A percentile compares a stretch with the other conserved stretches of the same genome.
These are phyloP conservation scores for Drosophila ezoana DNA, from an alignment of 2,888 invertebrate species.

Conservation along the genomic window DNA sequence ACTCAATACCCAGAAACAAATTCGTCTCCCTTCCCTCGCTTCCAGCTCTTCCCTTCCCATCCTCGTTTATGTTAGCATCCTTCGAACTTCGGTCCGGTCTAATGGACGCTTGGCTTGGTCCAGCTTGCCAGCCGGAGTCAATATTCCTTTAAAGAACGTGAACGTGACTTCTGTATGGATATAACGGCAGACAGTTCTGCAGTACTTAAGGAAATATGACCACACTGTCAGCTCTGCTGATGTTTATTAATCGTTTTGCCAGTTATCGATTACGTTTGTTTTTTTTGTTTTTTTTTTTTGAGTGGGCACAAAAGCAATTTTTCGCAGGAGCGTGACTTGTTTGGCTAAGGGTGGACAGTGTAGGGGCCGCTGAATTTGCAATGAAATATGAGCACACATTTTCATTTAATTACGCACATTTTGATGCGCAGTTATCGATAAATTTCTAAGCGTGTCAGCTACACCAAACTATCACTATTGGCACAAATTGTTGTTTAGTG, in stretches of 20 bases:
- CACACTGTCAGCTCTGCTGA: not conserved
- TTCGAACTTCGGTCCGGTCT: slow-evolving; percentile 4
- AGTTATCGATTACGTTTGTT: slow-evolving; percentile 17
- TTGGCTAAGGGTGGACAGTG: not conserved
- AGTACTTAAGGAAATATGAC: slow-evolving; percentile 16
- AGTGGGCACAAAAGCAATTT: not conserved
- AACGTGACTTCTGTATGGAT: slow-evolving; percentile 15
- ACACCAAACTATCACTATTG: not conserved
- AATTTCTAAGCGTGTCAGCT: not conserved
- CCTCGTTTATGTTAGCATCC: slow-evolving; percentile 8
- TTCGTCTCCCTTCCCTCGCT: slow-evolving; percentile 5
- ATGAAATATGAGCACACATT: not conserved
- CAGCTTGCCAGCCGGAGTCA: slow-evolving; percentile 5
- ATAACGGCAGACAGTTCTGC: not conserved
- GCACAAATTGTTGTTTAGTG: not conserved
- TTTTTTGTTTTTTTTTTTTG: not conserved
- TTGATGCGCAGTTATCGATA: slow-evolving; percentile 1
- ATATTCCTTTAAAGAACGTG: slow-evolving; percentile 3
- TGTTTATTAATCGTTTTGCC: slow-evolving; percentile 10
- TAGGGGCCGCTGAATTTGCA: not conserved
- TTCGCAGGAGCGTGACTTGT: slow-evolving; percentile 1
- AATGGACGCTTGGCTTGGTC: slow-evolving; percentile 18
- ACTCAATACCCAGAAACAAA: slow-evolving; percentile 54
- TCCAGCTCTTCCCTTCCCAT: not conserved
- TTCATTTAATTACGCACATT: not conserved